phyloP scores from a whole-genome alignment of 2,888 invertebrate genomes.

The Trissolcus brochymenae region DNA sequence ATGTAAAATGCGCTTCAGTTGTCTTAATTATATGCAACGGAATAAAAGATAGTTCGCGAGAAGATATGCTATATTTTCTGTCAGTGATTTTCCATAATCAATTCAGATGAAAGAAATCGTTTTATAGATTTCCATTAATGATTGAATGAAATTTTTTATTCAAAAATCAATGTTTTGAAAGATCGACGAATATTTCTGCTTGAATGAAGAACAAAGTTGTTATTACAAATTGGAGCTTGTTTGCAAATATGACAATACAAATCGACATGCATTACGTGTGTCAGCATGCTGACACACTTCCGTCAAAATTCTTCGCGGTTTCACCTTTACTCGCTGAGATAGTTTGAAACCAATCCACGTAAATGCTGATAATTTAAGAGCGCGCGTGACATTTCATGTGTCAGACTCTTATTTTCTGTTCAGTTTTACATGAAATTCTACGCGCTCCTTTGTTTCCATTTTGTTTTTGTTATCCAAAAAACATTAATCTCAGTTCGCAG shows the following conservation, averaged over 20 bases:
- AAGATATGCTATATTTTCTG: too few species aligned
- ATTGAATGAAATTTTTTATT: neutral
- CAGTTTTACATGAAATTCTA: neutral
- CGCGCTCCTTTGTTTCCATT: neutral
- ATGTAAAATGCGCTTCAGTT: too few species aligned
- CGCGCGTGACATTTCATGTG: conserved; percentile 31
- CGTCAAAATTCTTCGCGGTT: conserved; percentile 31
- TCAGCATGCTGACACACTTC: conserved; percentile 37
- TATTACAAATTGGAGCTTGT: conserved; percentile 1
- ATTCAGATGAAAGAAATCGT: neutral
- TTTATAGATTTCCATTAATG: neutral
- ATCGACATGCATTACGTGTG: conserved; percentile 23
- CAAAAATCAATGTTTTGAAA: neutral
- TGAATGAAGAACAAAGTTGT: neutral
- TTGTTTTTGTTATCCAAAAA: conserved; percentile 7
- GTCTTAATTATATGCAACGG: too few species aligned
- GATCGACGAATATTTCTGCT: neutral
- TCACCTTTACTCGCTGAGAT: conserved; percentile 28
- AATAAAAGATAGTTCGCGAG: too few species aligned
- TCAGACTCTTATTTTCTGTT: conserved; percentile 8
- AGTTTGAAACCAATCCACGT: conserved; percentile 25
- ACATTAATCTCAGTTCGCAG: conserved; percentile 3
- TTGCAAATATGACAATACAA: conserved; percentile 18
- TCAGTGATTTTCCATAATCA: too few species aligned
- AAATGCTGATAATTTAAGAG: conserved; percentile 25